These are phyloP conservation scores for Drosophila testacea DNA, from an alignment of 2,888 invertebrate species.

Conservation along the genomic window DNA sequence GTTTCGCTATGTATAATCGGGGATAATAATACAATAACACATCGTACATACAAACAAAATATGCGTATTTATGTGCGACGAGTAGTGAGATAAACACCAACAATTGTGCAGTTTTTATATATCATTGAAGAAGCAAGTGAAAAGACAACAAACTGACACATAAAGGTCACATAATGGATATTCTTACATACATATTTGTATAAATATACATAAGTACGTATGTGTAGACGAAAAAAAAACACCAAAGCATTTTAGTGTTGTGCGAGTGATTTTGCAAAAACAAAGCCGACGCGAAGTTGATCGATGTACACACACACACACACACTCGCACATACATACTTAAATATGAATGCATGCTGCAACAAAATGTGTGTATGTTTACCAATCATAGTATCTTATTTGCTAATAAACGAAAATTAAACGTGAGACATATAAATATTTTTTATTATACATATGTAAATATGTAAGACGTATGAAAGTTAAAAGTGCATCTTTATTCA, in stretches of 20 bases:
- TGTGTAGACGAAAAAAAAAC: slow-evolving; percentile 24
- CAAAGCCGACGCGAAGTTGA: slow-evolving; percentile 31
- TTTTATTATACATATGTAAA: background rate
- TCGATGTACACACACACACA: slow-evolving; percentile 19
- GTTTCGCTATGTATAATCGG: slow-evolving; percentile 15
- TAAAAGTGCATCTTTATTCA: slow-evolving; percentile 1
- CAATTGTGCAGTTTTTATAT: slow-evolving; percentile 13
- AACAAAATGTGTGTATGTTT: background rate
- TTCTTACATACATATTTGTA: slow-evolving; percentile 15
- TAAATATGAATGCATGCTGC: slow-evolving; percentile 4
- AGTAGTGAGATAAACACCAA: background rate
- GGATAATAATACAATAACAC: slow-evolving; percentile 21
- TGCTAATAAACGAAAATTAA: slow-evolving; percentile 9
- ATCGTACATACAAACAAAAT: slow-evolving; percentile 22
- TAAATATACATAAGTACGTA: slow-evolving; percentile 5
- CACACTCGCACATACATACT: slow-evolving; percentile 26
- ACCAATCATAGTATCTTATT: slow-evolving; percentile 10
- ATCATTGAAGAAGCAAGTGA: slow-evolving; percentile 21
- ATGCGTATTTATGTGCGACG: slow-evolving; percentile 2
- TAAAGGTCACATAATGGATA: slow-evolving; percentile 63
- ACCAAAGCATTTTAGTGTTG: slow-evolving; percentile 21
- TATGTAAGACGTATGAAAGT: background rate
- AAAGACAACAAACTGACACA: slow-evolving; percentile 53
- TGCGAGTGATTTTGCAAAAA: slow-evolving; percentile 24
- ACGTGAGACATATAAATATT: slow-evolving; percentile 14